These are phyloP conservation scores for Sitophilus oryzae DNA, from an alignment of 1,140 invertebrate species.

Conservation along the genomic window DNA sequence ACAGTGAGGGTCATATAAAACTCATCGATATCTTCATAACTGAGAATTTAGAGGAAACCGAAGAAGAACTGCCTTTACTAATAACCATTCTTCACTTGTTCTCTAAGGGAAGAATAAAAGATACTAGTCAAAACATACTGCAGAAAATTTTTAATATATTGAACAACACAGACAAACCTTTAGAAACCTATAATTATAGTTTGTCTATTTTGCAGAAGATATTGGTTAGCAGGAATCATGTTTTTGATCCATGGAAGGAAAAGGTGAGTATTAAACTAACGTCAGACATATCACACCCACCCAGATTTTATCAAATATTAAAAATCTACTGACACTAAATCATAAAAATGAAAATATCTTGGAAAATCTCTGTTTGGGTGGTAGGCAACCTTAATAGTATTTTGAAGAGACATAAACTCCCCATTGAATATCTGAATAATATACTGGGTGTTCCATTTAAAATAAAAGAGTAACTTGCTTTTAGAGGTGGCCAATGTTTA, in stretches of 20 bases:
- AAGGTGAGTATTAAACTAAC: no score
- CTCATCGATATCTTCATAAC: slow-evolving; percentile 27
- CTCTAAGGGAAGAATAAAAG: slow-evolving; percentile 26
- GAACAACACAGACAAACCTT: slow-evolving; percentile 19
- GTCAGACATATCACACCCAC: no score
- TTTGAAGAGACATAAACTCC: no score
- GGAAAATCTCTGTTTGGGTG: no score
- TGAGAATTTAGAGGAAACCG: slow-evolving; percentile 12
- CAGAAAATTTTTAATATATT: slow-evolving; percentile 30
- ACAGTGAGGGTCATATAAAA: slow-evolving; percentile 15
- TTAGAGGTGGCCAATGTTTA: no score
- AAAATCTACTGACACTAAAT: no score
- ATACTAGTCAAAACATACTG: slow-evolving; percentile 25
- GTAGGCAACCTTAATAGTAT: no score
- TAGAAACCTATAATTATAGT: slow-evolving; percentile 28
- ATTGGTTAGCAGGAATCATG: slow-evolving; percentile 22
- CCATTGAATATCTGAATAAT: no score
- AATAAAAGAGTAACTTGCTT: no score
- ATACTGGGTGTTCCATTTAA: no score
- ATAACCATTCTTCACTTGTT: slow-evolving; percentile 33
- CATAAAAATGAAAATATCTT: no score
- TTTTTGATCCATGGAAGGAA: slow-evolving; percentile 30
- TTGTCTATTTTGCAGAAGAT: slow-evolving; percentile 36
- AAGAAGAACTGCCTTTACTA: slow-evolving; percentile 29
- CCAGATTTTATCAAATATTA: no score